Evolutionary conservation across 2,888 invertebrate species (phyloP).

Genomic region (Limnephilus marmoratus): DNA sequence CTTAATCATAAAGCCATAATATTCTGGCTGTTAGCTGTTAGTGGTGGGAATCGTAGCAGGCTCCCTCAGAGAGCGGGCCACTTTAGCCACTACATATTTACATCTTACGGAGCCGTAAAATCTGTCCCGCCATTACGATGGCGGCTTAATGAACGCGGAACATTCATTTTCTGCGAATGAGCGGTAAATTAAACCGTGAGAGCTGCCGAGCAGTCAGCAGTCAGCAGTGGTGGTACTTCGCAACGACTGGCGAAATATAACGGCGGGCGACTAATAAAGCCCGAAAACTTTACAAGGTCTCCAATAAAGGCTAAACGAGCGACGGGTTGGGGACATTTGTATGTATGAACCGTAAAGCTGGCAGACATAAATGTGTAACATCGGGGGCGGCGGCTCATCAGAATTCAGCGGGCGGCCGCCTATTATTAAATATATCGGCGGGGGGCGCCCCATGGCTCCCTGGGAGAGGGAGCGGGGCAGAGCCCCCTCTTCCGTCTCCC

Average conservation of each 20-base stretch:
- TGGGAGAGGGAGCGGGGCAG: background rate
- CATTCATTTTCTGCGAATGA: slow-evolving; percentile 63
- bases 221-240: background rate
- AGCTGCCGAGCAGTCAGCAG: slow-evolving; percentile 24
- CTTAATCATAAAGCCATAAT: slow-evolving; percentile 45
- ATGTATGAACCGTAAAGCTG: slow-evolving; percentile 63
- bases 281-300: slow-evolving; percentile 47
- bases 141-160: slow-evolving; percentile 56
- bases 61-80: background rate
- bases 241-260: slow-evolving; percentile 46
- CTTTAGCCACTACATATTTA: slow-evolving; percentile 33
- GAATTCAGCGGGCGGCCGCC: slow-evolving; percentile 63
- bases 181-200: slow-evolving; percentile 59
- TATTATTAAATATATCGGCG: slow-evolving; percentile 64
- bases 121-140: slow-evolving; percentile 52
- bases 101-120: slow-evolving; percentile 48
- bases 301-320: slow-evolving; percentile 49
- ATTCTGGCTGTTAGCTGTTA: background rate
- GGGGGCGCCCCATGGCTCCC: slow-evolving; percentile 7
- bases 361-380: slow-evolving; percentile 62
- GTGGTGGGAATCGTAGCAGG: slow-evolving; percentile 27
- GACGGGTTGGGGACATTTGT: slow-evolving; percentile 59
- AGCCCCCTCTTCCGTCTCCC: background rate
- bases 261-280: slow-evolving; percentile 46
- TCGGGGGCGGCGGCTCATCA: slow-evolving; percentile 62